Conservation (phyloP, 2,113 vertebrate genomes). For the Psammodynastes pulverulentus region DNA sequence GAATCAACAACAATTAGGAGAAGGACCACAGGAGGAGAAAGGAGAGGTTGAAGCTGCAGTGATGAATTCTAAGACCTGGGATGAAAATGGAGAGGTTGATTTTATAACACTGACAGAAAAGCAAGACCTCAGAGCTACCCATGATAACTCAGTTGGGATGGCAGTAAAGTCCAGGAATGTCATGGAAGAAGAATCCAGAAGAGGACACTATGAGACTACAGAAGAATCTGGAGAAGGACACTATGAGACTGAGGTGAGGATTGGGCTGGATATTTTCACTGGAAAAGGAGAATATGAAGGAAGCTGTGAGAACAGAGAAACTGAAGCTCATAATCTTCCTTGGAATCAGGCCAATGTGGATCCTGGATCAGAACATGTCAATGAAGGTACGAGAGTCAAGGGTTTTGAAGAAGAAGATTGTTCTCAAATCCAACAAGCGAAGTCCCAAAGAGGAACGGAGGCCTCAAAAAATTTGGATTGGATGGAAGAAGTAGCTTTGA, state of each 20-base stretch:
- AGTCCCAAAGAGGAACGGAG: fast-evolving
- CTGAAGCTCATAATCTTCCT: too few species aligned
- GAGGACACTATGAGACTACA: not conserved
- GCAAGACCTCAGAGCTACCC: conserved; percentile 20
- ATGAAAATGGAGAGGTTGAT: not conserved
- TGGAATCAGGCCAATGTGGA: too few species aligned
- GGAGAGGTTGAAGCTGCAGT: conserved; percentile 1
- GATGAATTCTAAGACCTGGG: not conserved
- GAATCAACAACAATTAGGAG: not conserved
- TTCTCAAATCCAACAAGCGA: not conserved
- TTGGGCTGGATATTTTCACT: not conserved
- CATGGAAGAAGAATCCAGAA: conserved; percentile 1
- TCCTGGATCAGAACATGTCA: not conserved
- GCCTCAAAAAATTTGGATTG: conserved; percentile 14
- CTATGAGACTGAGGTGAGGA: too few species aligned
- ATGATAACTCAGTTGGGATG: not conserved
- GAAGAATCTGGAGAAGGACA: not conserved
- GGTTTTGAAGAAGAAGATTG: not conserved
- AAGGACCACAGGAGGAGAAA: not conserved
- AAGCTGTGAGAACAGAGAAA: not conserved
- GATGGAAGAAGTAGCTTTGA: conserved; percentile 2
- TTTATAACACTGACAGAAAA: not conserved
- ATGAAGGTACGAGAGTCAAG: not conserved
- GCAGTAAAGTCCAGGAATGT: conserved; percentile 11
- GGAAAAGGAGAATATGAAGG: not conserved